Conservation (phyloP, 2,797 vertebrate genomes). For the Pseudochaenichthys georgianus region DNA sequence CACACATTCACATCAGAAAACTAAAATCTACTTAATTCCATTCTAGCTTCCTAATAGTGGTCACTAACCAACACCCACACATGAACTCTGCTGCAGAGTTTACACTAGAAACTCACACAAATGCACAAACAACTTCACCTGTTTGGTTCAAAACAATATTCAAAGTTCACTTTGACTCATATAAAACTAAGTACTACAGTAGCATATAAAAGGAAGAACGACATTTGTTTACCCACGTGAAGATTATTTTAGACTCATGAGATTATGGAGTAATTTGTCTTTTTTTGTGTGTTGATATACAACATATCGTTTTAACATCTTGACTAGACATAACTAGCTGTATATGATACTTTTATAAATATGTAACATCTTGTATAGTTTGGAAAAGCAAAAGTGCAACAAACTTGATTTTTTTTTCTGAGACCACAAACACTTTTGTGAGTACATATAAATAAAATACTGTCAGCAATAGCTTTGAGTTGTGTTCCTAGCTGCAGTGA, state of each 20-base stretch:
- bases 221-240: constrained; percentile 57
- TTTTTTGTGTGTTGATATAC: constrained; percentile 56
- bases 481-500: constrained; percentile 60
- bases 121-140: constrained; percentile 49
- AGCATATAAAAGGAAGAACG: constrained; percentile 83
- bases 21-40: constrained; percentile 35
- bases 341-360: constrained; percentile 76
- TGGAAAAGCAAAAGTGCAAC: constrained; percentile 65
- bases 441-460: constrained; percentile 66
- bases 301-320: constrained; percentile 76
- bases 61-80: constrained; percentile 50
- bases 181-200: constrained; percentile 74
- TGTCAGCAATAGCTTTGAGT: constrained; percentile 60
- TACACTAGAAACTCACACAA: constrained; percentile 53
- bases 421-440: constrained; percentile 66
- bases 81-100: constrained; percentile 56
- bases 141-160: constrained; percentile 67
- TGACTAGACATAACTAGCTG: constrained; percentile 74
- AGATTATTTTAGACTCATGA: constrained; percentile 60
- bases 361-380: constrained; percentile 74
- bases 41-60: constrained; percentile 37
- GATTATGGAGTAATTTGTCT: constrained; percentile 46
- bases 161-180: constrained; percentile 56
- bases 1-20: constrained; percentile 64
- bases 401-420: constrained; percentile 50